These are phyloP conservation scores for Ammodramus savannarum DNA, from an alignment of 2,113 vertebrate genomes.

Conservation along the genomic window DNA sequence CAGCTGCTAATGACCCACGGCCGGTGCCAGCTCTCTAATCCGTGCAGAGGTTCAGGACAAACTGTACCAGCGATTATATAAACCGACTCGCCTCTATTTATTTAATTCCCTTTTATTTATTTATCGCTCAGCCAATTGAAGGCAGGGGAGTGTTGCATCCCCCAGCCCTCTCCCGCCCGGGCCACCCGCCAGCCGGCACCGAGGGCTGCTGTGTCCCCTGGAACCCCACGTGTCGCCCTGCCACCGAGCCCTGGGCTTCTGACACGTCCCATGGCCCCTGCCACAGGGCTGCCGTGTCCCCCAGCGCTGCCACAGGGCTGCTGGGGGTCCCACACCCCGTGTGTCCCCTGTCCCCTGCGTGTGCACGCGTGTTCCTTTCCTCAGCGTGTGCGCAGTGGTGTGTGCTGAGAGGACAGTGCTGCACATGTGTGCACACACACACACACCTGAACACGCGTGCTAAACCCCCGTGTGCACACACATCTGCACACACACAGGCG, in stretches of 20 bases:
- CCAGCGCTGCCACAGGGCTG: not conserved
- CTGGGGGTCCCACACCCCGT: not conserved
- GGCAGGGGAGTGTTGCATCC: slow-evolving; percentile 32
- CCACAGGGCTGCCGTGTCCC: not conserved
- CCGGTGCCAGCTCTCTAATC: slow-evolving; percentile 51
- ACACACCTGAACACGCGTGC: rapidly evolving
- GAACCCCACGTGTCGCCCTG: not conserved
- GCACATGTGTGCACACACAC: rapidly evolving
- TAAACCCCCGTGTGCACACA: rapidly evolving
- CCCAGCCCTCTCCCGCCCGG: not conserved
- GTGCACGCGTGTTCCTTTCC: rapidly evolving
- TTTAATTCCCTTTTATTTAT: slow-evolving; percentile 67
- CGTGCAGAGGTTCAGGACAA: slow-evolving; percentile 66
- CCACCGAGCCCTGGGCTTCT: not conserved
- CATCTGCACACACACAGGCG: rapidly evolving
- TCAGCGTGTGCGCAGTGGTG: rapidly evolving
- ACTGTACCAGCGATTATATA: slow-evolving; percentile 68
- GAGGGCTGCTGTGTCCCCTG: not conserved
- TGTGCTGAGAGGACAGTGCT: rapidly evolving
- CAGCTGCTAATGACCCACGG: slow-evolving; percentile 56
- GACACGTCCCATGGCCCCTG: not conserved
- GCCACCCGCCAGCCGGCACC: not conserved
- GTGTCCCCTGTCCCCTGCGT: rapidly evolving
- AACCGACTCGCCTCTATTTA: slow-evolving; percentile 69
- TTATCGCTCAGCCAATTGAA: slow-evolving; percentile 39